Conservation (phyloP, 2,888 invertebrate species). For the Platynereis dumerilii region DNA sequence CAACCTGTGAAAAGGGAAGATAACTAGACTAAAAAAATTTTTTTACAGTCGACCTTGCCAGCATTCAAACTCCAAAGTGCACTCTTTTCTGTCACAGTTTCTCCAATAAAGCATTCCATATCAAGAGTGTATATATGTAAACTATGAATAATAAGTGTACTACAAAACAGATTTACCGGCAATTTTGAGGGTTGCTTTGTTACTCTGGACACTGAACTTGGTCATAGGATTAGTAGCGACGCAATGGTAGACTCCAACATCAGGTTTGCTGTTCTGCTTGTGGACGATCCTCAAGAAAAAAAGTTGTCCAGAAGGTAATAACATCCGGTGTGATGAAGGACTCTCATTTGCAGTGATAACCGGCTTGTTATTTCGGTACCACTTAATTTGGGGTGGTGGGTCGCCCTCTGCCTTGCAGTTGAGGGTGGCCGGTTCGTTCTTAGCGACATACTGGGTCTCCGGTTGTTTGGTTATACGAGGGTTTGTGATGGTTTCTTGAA, state of each 20-base stretch:
- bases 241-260: constrained; percentile 40
- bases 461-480: constrained; percentile 98
- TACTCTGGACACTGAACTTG: constrained; percentile 35
- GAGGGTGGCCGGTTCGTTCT: constrained; percentile 95
- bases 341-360: constrained; percentile 69
- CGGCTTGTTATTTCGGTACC: constrained; percentile 83
- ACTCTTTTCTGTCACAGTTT: too few relatives aligned
- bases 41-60: too few relatives aligned
- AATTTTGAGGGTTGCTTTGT: constrained; percentile 37
- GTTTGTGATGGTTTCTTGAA: constrained; percentile 19
- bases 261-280: constrained; percentile 73
- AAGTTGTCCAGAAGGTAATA: constrained; percentile 80
- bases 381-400: constrained; percentile 80
- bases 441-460: constrained; percentile 92
- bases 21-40: too few relatives aligned
- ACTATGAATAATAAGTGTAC: too few relatives aligned
- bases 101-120: too few relatives aligned
- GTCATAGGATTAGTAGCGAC: constrained; percentile 40
- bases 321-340: constrained; percentile 85
- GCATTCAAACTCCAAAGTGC: too few relatives aligned
- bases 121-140: too few relatives aligned
- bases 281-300: constrained; percentile 94
- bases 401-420: constrained; percentile 97
- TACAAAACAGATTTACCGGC: constrained; percentile 32
- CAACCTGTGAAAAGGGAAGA: too few relatives aligned